Base-by-base conservation (phyloP, 1,140 invertebrate genomes). In the Drosophila erecta region DNA sequence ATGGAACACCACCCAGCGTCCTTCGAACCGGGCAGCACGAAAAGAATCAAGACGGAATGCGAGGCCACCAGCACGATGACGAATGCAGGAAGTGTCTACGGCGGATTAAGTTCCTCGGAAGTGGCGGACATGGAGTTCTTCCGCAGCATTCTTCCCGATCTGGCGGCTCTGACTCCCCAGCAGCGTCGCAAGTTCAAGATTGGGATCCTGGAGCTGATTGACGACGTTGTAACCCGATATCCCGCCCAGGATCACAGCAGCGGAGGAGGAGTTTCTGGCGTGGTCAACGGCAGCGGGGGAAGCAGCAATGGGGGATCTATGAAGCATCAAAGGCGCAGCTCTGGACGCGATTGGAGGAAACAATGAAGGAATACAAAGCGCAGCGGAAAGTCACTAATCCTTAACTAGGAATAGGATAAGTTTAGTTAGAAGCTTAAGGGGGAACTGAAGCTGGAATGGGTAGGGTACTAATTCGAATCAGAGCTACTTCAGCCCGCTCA, bases 121-220 rank as follows among this genome's bases (percentile, higher is more conserved):
- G 38, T 86, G 46, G 71, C 90, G 27, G 91, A 92, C 59, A 90
- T 92, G 85, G 90, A 92, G 50, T 92, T 92, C 81, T 92, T 92
- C 33, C 81, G 90, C 15, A 92, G 91, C 72, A 80, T 92, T 38
- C 54, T 92, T 10, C 91, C 91, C 6, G 91, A 92, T 44, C 86
- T 92, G 59, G 79, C 76, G 1, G 70, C 61, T 2, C 50, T 92
- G n/a, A 92, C 89, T 10, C 71, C 89, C 11, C 79, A 86, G 35
- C 91, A 92, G 41, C 91, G 90, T 24, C 69, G 91, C 33, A 92
- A 92, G 30, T 90, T 92, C 22, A 92, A 92, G 74, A 92, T 92
- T 43, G 91, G 91, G 17, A 89, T 92, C 24, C 71, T 92, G 6
- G 89, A 92, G 57, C 72, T 92, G 10, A 92, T 92, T 12, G 90